Evolutionary conservation across 2,888 invertebrate genomes (phyloP).

Genomic region (Noctua comes): DNA sequence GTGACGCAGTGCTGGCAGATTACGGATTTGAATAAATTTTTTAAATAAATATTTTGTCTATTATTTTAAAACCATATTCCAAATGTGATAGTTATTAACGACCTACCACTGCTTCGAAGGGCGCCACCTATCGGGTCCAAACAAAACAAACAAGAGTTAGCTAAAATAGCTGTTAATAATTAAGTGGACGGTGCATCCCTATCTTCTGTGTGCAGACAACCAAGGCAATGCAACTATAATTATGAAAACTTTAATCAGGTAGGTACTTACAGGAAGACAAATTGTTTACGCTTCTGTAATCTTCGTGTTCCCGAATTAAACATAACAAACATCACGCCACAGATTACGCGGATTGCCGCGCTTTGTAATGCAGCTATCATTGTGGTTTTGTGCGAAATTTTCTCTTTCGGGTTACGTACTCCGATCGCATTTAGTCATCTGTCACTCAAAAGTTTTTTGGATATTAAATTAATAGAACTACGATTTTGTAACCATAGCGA

Average conservation of each 20-base stretch:
- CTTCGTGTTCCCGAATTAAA: background rate
- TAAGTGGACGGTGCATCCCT: background rate
- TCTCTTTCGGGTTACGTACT: background rate
- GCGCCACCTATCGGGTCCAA: background rate
- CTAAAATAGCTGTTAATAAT: background rate
- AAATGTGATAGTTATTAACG: background rate
- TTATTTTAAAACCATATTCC: constrained; percentile 4
- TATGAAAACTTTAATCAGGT: no score
- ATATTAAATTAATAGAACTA: no score
- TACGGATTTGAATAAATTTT: constrained; percentile 89
- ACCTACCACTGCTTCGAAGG: background rate
- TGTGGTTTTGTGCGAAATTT: no score
- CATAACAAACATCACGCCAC: background rate
- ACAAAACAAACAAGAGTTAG: background rate
- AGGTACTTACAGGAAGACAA: background rate
- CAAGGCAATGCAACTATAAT: no score
- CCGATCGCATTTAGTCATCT: background rate
- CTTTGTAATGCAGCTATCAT: background rate
- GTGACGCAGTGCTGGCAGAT: constrained; percentile 83
- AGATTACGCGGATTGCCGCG: background rate
- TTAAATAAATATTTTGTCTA: constrained; percentile 67
- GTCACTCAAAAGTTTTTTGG: background rate
- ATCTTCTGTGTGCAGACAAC: background rate
- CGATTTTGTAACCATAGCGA: no score
- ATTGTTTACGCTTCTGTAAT: background rate